phyloP scores from a whole-genome alignment of 2,113 vertebrate genomes.

The Lagopus muta region DNA sequence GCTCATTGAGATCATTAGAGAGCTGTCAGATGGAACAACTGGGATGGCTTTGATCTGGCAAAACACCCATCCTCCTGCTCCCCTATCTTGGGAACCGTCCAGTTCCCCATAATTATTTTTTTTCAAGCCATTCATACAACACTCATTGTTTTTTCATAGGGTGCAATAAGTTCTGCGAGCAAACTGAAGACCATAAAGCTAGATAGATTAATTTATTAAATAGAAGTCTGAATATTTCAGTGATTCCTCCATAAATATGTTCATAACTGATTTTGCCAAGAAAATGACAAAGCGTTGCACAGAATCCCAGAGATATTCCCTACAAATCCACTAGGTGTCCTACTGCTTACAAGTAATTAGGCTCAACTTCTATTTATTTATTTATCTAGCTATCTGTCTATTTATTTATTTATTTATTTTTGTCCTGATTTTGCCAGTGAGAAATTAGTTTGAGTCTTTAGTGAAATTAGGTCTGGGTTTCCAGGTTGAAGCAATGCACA shows the following conservation, averaged over 20 bases:
- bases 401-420: background rate
- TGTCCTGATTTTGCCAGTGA: background rate
- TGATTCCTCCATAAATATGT: background rate
- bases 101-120: background rate
- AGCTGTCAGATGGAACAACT: constrained; percentile 56
- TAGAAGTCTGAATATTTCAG: constrained; percentile 7
- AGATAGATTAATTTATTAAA: constrained; percentile 35
- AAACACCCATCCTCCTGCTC: constrained; percentile 7
- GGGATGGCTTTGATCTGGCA: constrained; percentile 53
- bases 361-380: background rate
- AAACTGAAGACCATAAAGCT: background rate
- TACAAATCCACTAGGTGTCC: constrained; percentile 73
- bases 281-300: constrained; percentile 29
- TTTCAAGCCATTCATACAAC: background rate
- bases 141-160: background rate
- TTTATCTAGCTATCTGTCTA: background rate
- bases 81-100: constrained; percentile 18
- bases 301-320: constrained; percentile 28
- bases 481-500: background rate
- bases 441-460: background rate
- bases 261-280: constrained; percentile 28
- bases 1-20: constrained; percentile 53
- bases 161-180: background rate
- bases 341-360: constrained; percentile 66
- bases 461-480: constrained; percentile 25